These are phyloP conservation scores for Cistogaster globosa DNA, from an alignment of 2,888 invertebrate genomes.

Conservation along the genomic window DNA sequence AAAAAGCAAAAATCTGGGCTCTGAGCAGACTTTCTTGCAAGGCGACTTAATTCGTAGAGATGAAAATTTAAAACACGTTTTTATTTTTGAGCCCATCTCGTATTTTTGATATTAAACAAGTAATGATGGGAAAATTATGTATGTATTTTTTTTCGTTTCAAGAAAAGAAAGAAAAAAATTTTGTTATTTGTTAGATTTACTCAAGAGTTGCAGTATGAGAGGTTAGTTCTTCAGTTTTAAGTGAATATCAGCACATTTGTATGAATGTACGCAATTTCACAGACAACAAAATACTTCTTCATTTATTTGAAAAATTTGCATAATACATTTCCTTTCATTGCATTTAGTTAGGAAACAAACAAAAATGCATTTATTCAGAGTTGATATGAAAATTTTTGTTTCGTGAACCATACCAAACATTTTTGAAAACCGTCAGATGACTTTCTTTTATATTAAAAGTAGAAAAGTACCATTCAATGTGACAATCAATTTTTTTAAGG, in stretches of 20 bases:
- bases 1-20: no score
- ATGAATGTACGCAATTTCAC: constrained; percentile 22
- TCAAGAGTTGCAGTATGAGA: constrained; percentile 32
- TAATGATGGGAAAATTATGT: constrained; percentile 38
- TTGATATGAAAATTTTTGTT: constrained; percentile 29
- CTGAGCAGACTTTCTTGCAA: no score
- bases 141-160: background rate
- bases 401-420: constrained; percentile 15
- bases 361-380: background rate
- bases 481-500: background rate
- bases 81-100: no score
- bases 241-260: background rate
- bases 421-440: constrained; percentile 26
- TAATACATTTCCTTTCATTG: constrained; percentile 53
- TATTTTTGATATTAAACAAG: background rate
- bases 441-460: background rate
- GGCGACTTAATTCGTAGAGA: no score
- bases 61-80: no score
- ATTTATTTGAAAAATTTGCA: constrained; percentile 36
- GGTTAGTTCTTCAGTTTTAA: constrained; percentile 23
- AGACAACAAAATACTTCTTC: constrained; percentile 45
- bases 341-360: constrained; percentile 52
- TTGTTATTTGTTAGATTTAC: background rate
- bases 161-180: constrained; percentile 10
- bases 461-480: background rate